These are phyloP conservation scores for Dendrocincla fuliginosa DNA, from an alignment of 2,797 vertebrate genomes.

Conservation along the genomic window DNA sequence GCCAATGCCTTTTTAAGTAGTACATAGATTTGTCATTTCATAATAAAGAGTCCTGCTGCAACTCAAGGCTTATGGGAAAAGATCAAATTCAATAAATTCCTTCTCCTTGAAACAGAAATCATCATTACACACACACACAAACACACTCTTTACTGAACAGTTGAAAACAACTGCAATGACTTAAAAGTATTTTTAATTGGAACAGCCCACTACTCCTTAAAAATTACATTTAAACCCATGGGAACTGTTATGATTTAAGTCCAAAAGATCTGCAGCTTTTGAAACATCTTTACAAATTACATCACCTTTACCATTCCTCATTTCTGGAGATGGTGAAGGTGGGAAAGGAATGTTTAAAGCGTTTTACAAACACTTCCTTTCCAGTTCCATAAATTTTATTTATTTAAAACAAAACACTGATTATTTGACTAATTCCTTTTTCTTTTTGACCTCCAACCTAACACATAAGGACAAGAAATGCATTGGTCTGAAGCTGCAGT, in stretches of 20 bases:
- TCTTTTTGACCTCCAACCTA: neutral
- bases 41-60: neutral
- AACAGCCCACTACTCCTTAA: neutral
- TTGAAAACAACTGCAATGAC: neutral
- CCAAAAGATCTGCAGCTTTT: neutral
- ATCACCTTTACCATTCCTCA: neutral
- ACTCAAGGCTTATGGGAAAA: neutral
- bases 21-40: neutral
- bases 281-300: neutral
- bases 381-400: neutral
- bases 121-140: neutral
- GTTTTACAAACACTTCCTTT: neutral
- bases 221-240: neutral
- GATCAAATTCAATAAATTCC: neutral
- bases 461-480: neutral
- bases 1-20: neutral
- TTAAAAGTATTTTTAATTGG: neutral
- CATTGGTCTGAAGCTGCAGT: neutral
- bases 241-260: neutral
- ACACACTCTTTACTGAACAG: neutral
- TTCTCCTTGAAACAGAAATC: neutral
- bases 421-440: neutral
- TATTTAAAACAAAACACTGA: neutral
- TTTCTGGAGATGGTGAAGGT: neutral
- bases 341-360: neutral